These are phyloP conservation scores for Solen grandis DNA, from an alignment of 1,140 invertebrate genomes.

Conservation along the genomic window DNA sequence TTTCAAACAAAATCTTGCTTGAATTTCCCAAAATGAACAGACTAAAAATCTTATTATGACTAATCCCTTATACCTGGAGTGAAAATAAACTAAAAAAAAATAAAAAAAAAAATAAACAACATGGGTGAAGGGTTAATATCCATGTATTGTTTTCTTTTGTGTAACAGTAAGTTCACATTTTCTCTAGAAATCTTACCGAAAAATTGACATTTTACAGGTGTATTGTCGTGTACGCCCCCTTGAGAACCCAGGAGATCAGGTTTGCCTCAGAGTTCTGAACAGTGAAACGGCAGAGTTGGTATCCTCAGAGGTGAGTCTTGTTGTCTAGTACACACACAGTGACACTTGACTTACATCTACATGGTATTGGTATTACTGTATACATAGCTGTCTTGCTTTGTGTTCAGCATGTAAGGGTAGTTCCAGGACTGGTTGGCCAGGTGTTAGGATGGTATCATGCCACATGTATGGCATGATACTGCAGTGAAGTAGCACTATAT, in stretches of 20 bases:
- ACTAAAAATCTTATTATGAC: neutral
- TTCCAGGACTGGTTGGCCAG: too few relatives aligned
- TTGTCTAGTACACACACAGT: too few relatives aligned
- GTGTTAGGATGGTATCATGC: too few relatives aligned
- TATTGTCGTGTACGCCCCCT: constrained; percentile 91
- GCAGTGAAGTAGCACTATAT: too few relatives aligned
- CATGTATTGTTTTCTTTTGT: neutral
- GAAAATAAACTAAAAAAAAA: neutral
- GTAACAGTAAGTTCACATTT: neutral
- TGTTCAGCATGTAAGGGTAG: too few relatives aligned
- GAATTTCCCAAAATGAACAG: too few relatives aligned
- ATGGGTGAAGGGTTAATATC: neutral
- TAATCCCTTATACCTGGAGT: neutral
- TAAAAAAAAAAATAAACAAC: neutral
- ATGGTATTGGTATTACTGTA: too few relatives aligned
- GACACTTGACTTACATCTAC: too few relatives aligned
- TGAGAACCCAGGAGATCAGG: constrained; percentile 85
- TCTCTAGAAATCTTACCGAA: neutral
- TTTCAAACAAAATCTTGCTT: too few relatives aligned
- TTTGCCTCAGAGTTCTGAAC: constrained; percentile 88
- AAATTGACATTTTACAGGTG: constrained; percentile 84
- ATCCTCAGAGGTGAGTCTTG: constrained; percentile 74
- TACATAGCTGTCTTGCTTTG: too few relatives aligned
- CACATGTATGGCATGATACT: too few relatives aligned
- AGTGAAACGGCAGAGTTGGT: constrained; percentile 86